Conservation (phyloP, 2,888 invertebrate genomes). For the Mantis religiosa region DNA sequence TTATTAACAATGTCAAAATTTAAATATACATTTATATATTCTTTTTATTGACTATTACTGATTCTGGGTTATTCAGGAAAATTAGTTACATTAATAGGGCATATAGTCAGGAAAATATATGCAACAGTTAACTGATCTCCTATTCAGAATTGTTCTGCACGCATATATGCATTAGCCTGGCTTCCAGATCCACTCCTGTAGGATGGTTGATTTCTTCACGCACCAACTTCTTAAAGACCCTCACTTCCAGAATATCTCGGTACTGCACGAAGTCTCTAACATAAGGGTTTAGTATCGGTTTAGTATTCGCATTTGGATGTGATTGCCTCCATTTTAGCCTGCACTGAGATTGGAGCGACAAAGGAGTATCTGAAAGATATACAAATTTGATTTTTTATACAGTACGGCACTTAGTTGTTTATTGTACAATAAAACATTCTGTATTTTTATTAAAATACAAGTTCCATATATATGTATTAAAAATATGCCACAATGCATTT, state of each 20-base stretch:
- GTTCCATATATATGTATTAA: too few relatives aligned
- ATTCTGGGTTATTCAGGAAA: too few relatives aligned
- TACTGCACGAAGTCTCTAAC: neutral
- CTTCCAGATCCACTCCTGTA: neutral
- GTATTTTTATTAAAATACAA: too few relatives aligned
- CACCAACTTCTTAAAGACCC: neutral
- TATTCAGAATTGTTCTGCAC: neutral
- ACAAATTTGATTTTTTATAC: neutral
- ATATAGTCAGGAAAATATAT: too few relatives aligned
- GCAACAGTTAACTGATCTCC: too few relatives aligned
- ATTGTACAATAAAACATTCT: too few relatives aligned
- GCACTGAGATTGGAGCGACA: neutral
- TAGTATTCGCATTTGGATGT: neutral
- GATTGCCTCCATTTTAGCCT: neutral
- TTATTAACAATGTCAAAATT: too few relatives aligned
- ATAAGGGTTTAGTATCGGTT: neutral
- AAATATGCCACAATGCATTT: too few relatives aligned
- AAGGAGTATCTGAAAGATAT: neutral
- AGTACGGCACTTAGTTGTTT: neutral
- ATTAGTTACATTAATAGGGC: too few relatives aligned
- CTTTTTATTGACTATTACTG: too few relatives aligned
- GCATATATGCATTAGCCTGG: neutral
- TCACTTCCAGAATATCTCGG: slow-evolving; percentile 5
- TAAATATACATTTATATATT: too few relatives aligned
- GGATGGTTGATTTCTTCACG: neutral